These are phyloP conservation scores for Naja naja DNA, from an alignment of 2,113 vertebrate species.

Conservation along the genomic window DNA sequence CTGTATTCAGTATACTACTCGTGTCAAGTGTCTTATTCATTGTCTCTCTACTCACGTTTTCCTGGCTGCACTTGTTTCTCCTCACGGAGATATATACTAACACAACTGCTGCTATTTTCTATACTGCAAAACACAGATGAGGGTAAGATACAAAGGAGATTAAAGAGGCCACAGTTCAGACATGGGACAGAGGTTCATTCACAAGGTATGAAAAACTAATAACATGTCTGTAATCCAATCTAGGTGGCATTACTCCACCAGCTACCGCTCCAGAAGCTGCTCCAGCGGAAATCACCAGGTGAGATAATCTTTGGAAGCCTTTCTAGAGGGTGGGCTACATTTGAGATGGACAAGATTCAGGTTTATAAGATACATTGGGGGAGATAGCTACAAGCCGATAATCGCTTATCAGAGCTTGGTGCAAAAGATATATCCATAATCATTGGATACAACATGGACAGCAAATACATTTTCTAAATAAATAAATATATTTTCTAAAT, in stretches of 20 bases:
- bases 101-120: not conserved
- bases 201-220: not conserved
- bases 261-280: not conserved
- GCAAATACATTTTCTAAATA: not conserved
- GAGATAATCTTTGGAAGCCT: not conserved
- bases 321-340: not conserved
- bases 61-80: too few species aligned
- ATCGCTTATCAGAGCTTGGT: not conserved
- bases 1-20: too few species aligned
- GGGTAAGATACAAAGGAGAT: not conserved
- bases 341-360: not conserved
- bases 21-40: too few species aligned
- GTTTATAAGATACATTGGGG: not conserved
- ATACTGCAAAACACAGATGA: not conserved
- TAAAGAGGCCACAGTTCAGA: not conserved
- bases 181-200: not conserved
- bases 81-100: too few species aligned
- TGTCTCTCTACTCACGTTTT: too few species aligned
- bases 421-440: not conserved
- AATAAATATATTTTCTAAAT: not conserved
- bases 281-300: slow-evolving; percentile 18
- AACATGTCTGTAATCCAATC: not conserved
- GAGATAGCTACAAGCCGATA: not conserved
- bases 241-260: not conserved
- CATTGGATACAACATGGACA: not conserved